Conservation (phyloP, 2,797 vertebrate species). For the Mus minutoides region DNA sequence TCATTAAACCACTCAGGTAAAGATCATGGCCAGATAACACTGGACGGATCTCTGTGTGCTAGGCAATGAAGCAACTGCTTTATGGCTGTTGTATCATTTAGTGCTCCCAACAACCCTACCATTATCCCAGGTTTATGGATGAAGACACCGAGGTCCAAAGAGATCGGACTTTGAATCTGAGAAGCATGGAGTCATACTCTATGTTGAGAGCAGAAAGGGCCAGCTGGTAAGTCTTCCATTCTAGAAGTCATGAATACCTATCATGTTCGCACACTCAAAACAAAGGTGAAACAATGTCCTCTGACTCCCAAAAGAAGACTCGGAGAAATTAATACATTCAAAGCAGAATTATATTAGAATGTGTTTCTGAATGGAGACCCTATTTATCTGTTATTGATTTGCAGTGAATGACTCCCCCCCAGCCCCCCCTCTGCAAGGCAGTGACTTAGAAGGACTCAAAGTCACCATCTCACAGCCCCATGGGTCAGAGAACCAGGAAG, state of each 20-base stretch:
- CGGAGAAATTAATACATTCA: neutral
- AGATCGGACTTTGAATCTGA: neutral
- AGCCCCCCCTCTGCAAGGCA: neutral
- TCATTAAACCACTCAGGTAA: neutral
- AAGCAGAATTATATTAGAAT: accelerated
- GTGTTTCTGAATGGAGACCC: neutral
- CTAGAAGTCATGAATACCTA: neutral
- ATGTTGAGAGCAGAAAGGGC: neutral
- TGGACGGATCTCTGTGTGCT: neutral
- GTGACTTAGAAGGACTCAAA: neutral
- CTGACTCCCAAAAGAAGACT: neutral
- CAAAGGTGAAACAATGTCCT: neutral
- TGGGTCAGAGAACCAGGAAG: neutral
- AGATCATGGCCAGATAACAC: constrained; percentile 2
- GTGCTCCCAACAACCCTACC: neutral
- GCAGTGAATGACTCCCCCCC: neutral
- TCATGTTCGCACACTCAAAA: neutral
- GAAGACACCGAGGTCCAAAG: constrained; percentile 41
- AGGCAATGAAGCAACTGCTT: neutral
- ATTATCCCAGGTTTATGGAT: constrained; percentile 37
- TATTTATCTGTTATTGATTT: accelerated
- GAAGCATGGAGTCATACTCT: neutral
- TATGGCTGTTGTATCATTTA: neutral
- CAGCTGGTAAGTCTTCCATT: neutral
- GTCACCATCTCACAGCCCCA: neutral